These are phyloP conservation scores for Philypnodon macrostomus DNA, from an alignment of 2,797 vertebrate genomes.

Conservation along the genomic window DNA sequence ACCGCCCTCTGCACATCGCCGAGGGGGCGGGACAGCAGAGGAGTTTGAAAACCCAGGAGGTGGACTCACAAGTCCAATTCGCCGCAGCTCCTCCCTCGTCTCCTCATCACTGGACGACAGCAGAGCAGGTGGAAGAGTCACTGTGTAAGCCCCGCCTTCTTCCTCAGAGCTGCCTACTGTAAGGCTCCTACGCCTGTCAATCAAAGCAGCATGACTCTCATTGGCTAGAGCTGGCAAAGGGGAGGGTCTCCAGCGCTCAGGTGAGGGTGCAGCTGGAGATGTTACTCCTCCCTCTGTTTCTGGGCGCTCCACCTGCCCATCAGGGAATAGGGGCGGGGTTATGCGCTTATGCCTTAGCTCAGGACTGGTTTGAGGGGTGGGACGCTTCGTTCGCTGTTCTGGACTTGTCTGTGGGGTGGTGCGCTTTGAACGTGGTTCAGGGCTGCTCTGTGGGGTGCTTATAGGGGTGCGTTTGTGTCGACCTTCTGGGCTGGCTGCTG, in stretches of 20 bases:
- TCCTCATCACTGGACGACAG: conserved; percentile 96
- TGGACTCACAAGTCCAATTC: conserved; percentile 92
- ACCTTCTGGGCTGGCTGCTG: conserved; percentile 82
- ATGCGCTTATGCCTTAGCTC: conserved; percentile 79
- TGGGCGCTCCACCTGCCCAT: conserved; percentile 84
- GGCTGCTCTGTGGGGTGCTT: conserved; percentile 69
- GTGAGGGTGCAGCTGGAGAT: conserved; percentile 81
- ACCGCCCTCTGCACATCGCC: conserved; percentile 76
- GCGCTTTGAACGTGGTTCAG: conserved; percentile 69
- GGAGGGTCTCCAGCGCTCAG: conserved; percentile 76
- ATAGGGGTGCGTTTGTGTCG: conserved; percentile 69
- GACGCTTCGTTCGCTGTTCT: conserved; percentile 63
- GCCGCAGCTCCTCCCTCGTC: conserved; percentile 92
- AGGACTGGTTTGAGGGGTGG: conserved; percentile 76
- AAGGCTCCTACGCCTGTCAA: conserved; percentile 75
- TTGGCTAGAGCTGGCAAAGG: conserved; percentile 54
- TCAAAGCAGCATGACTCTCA: conserved; percentile 58
- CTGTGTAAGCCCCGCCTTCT: conserved; percentile 89
- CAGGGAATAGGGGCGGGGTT: conserved; percentile 64
- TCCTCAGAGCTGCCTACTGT: conserved; percentile 96
- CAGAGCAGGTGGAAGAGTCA: conserved; percentile 89
- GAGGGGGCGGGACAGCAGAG: conserved; percentile 67
- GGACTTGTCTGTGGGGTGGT: conserved; percentile 69
- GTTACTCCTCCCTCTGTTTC: conserved; percentile 84
- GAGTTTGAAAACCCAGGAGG: conserved; percentile 85